A percentile compares a stretch with the other conserved stretches of the same genome.
phyloP scores from a whole-genome alignment of 1,140 invertebrate species.

The Rhyzopertha dominica region DNA sequence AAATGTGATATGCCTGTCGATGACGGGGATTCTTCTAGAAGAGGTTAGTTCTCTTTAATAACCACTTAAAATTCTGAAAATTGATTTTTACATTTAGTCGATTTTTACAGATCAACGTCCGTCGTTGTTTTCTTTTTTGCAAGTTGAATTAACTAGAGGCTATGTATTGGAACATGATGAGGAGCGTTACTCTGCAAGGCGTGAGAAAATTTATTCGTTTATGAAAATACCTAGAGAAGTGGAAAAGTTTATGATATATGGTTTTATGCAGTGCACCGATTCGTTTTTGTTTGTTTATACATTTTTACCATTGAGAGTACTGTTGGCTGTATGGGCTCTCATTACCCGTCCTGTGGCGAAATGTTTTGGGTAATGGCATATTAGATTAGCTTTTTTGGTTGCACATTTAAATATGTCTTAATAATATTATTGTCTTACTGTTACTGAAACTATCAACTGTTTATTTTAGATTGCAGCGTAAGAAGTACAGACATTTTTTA shows the following conservation, averaged over 20 bases:
- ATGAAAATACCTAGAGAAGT: constrained; percentile 92
- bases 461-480: constrained; percentile 24
- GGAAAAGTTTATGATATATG: constrained; percentile 92
- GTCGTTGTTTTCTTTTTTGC: constrained; percentile 70
- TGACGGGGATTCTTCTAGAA: constrained; percentile 30
- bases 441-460: background rate
- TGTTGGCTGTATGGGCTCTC: constrained; percentile 78
- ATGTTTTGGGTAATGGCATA: constrained; percentile 71
- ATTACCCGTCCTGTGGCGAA: constrained; percentile 64
- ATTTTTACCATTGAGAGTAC: constrained; percentile 89
- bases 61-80: constrained; percentile 1
- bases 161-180: constrained; percentile 92
- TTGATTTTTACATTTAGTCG: constrained; percentile 4
- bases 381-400: too few species aligned
- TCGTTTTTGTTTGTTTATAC: constrained; percentile 98
- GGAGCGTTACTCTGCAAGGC: constrained; percentile 83
- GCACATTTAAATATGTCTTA: too few species aligned
- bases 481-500: constrained; percentile 45
- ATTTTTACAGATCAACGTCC: constrained; percentile 44
- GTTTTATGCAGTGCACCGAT: constrained; percentile 96
- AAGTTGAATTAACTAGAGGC: constrained; percentile 82
- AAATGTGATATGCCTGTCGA: constrained; percentile 19
- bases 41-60: constrained; percentile 23
- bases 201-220: constrained; percentile 96
- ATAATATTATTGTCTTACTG: background rate